Percentiles rank a stretch among this genome's conserved stretches.
phyloP scores from a whole-genome alignment of 2,113 vertebrate species.

The Axis porcinus region DNA sequence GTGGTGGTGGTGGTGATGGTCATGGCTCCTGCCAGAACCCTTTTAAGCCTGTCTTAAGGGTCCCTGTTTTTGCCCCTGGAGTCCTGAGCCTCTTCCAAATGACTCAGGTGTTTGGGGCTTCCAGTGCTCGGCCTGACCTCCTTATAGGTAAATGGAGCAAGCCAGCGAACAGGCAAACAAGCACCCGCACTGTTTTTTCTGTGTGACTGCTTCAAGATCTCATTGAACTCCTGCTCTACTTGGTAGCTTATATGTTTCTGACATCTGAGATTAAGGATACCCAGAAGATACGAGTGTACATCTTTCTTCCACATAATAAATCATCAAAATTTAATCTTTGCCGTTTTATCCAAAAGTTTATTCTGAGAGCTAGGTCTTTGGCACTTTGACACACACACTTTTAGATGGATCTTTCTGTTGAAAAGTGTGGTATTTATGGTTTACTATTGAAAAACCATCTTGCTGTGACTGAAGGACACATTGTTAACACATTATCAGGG shows the following conservation, averaged over 20 bases:
- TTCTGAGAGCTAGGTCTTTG: constrained; percentile 16
- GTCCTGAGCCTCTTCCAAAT: neutral
- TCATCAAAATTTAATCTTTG: constrained; percentile 43
- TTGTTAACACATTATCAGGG: neutral
- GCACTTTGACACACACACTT: neutral
- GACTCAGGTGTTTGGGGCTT: neutral
- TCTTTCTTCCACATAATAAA: constrained; percentile 31
- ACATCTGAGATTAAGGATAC: neutral
- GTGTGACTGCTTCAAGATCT: neutral
- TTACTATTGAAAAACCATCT: constrained; percentile 33
- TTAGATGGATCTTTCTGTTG: constrained; percentile 1
- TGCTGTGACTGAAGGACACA: neutral
- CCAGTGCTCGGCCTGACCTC: neutral
- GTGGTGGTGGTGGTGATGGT: neutral
- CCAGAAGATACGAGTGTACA: neutral
- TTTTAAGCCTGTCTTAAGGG: neutral
- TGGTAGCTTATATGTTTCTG: neutral
- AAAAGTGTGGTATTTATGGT: constrained; percentile 31
- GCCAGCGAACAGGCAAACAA: neutral
- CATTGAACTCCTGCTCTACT: neutral
- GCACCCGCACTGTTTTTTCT: neutral
- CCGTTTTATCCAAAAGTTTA: constrained; percentile 3
- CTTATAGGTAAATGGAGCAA: neutral
- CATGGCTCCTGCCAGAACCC: neutral
- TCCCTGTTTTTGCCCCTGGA: neutral